A percentile compares a stretch with the other conserved stretches of the same genome.
Evolutionary conservation across 2,797 vertebrate species (phyloP).

Genomic region (Falco concolor): DNA sequence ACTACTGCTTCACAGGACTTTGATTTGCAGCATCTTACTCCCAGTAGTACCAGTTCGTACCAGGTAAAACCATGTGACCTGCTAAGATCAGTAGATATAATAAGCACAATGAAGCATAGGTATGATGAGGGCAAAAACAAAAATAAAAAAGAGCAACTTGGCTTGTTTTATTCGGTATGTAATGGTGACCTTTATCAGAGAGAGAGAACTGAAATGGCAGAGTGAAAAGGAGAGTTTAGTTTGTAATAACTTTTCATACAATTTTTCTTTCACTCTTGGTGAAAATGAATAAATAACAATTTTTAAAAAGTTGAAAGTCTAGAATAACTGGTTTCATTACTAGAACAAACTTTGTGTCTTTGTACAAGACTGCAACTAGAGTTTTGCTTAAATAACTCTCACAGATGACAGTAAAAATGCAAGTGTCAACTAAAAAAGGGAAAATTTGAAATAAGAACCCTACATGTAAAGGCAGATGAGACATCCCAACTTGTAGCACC

Average conservation of each 20-base stretch:
- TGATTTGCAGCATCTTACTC: constrained; percentile 45
- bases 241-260: neutral
- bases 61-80: neutral
- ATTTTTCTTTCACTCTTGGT: constrained; percentile 1
- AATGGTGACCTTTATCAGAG: neutral
- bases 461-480: neutral
- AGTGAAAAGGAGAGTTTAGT: neutral
- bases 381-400: neutral
- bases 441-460: neutral
- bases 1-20: neutral
- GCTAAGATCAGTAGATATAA: neutral
- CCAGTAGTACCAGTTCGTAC: neutral
- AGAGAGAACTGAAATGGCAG: neutral
- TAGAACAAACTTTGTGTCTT: neutral
- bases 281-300: neutral
- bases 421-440: neutral
- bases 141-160: neutral
- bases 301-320: neutral
- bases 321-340: constrained; percentile 14
- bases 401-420: neutral
- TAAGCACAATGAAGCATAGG: neutral
- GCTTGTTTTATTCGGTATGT: neutral
- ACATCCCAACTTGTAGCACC: neutral
- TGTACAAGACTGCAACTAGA: neutral
- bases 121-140: neutral